phyloP scores from a whole-genome alignment of 2,888 invertebrate genomes.

The Endomychus coccineus region DNA sequence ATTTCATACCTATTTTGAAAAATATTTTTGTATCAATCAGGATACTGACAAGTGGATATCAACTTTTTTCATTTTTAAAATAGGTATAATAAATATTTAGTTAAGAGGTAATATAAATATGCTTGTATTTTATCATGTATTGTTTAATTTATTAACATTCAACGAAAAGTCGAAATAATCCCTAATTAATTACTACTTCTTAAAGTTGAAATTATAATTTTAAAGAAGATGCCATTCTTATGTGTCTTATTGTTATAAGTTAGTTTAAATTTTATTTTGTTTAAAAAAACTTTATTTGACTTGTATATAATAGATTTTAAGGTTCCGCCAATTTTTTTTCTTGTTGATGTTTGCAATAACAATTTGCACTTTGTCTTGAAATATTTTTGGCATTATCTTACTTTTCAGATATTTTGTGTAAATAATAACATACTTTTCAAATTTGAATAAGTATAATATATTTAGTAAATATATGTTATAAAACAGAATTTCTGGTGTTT shows the following conservation, averaged over 20 bases:
- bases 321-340: constrained; percentile 15
- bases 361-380: constrained; percentile 11
- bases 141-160: too few relatives aligned
- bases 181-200: too few relatives aligned
- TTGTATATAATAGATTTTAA: constrained; percentile 16
- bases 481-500: constrained; percentile 17
- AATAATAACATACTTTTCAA: constrained; percentile 35
- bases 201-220: too few relatives aligned
- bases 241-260: constrained; percentile 16
- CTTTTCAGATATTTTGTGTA: constrained; percentile 37
- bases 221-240: constrained; percentile 16
- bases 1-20: too few relatives aligned
- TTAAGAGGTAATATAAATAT: too few relatives aligned
- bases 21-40: too few relatives aligned
- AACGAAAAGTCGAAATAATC: too few relatives aligned
- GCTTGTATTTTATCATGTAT: too few relatives aligned
- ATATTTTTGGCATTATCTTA: constrained; percentile 35
- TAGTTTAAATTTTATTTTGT: constrained; percentile 15
- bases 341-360: constrained; percentile 8
- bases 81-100: too few relatives aligned
- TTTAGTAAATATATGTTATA: constrained; percentile 35
- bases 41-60: too few relatives aligned
- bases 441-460: constrained; percentile 29
- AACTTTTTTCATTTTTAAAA: too few relatives aligned
- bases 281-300: constrained; percentile 13